Evolutionary conservation across 2,113 vertebrate genomes (phyloP).

Genomic region (Melospiza melodia): DNA sequence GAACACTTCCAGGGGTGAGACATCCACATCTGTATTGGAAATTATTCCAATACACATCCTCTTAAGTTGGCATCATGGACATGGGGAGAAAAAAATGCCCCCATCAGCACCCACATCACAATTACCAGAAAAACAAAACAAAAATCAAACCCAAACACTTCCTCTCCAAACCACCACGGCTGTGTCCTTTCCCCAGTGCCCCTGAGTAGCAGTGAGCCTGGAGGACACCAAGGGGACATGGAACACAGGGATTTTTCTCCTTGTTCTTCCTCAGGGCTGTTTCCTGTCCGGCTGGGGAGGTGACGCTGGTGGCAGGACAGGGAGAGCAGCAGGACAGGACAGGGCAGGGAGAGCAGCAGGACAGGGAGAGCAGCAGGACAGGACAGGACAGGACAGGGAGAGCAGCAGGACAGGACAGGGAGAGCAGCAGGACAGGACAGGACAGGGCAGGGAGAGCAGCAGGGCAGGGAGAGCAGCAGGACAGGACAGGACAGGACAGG

Average conservation of each 20-base stretch:
- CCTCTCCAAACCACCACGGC: fast-evolving
- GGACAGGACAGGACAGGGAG: not conserved
- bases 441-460: not conserved
- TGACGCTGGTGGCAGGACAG: not conserved
- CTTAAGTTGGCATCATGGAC: not conserved
- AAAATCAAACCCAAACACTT: not conserved
- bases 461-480: not conserved
- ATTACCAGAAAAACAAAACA: not conserved
- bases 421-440: not conserved
- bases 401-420: too few species aligned
- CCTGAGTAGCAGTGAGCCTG: fast-evolving
- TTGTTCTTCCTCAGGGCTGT: fast-evolving
- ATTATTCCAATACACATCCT: not conserved
- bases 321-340: too few species aligned
- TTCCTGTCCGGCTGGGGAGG: not conserved
- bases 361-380: not conserved
- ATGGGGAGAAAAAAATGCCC: fast-evolving
- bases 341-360: too few species aligned
- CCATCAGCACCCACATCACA: fast-evolving
- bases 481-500: not conserved
- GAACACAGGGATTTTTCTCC: fast-evolving
- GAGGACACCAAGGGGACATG: fast-evolving
- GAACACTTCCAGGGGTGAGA: not conserved
- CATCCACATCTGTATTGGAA: not conserved
- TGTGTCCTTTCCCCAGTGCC: not conserved